Evolutionary conservation across 2,797 vertebrate genomes (phyloP).

Genomic region (Tarsius wallacei): DNA sequence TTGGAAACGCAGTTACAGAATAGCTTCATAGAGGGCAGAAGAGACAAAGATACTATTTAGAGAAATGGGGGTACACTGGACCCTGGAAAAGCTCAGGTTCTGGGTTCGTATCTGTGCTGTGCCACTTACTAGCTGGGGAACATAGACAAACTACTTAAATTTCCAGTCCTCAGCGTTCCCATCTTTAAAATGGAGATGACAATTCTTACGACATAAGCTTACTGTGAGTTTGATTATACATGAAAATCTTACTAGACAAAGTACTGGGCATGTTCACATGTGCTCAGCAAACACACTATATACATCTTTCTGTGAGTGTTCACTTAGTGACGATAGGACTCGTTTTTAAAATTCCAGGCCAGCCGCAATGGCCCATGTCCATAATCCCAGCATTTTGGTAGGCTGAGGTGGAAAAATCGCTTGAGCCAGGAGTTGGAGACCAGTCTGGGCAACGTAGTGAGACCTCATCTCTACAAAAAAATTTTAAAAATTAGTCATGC

Average conservation of each 20-base stretch:
- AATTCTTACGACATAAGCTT: neutral
- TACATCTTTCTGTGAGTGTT: neutral
- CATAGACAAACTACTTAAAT: neutral
- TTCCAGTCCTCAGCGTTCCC: neutral
- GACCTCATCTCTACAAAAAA: too few species aligned
- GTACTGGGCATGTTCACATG: neutral
- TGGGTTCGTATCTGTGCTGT: neutral
- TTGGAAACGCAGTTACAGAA: neutral
- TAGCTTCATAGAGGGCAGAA: slow-evolving; percentile 1
- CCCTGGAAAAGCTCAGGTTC: neutral
- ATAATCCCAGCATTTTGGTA: too few species aligned
- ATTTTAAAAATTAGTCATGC: too few species aligned
- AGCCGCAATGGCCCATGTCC: too few species aligned
- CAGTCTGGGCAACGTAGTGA: too few species aligned
- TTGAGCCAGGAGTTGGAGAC: too few species aligned
- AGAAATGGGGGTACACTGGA: neutral
- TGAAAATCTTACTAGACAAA: neutral
- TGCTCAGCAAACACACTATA: neutral
- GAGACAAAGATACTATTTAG: neutral
- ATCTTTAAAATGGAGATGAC: neutral
- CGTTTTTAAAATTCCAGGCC: too few species aligned
- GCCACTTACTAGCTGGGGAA: neutral
- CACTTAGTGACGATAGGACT: neutral
- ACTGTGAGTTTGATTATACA: neutral
- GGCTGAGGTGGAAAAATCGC: too few species aligned